Percentiles rank a stretch among this genome's conserved stretches.
Evolutionary conservation across 2,113 vertebrate genomes (phyloP).

Genomic region (Xenopus tropicalis): UCB_Xtro_10.0 CM004443.2:63692501-63693000

Average conservation of each 20-base stretch:
- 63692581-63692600: neutral
- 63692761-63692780: slow-evolving; percentile 34
- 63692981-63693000: slow-evolving; percentile 25
- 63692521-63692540: neutral
- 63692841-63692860: slow-evolving; percentile 42
- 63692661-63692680: slow-evolving; percentile 23
- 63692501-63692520: neutral
- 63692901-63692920: slow-evolving; percentile 44
- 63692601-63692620: slow-evolving; percentile 11
- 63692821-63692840: slow-evolving; percentile 44
- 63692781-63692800: slow-evolving; percentile 45
- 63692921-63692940: slow-evolving; percentile 46
- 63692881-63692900: slow-evolving; percentile 45
- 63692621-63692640: slow-evolving; percentile 17
- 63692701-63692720: slow-evolving; percentile 38
- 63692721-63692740: slow-evolving; percentile 40
- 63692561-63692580: slow-evolving; percentile 1
- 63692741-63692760: slow-evolving; percentile 45
- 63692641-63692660: slow-evolving; percentile 4
- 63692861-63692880: slow-evolving; percentile 45
- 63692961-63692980: slow-evolving; percentile 32
- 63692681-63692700: slow-evolving; percentile 18
- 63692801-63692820: slow-evolving; percentile 45
- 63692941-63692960: slow-evolving; percentile 43
- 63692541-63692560: slow-evolving; percentile 8